Percentiles rank a stretch among this genome's conserved stretches.
Evolutionary conservation across 2,113 vertebrate species (phyloP).

Genomic region (Nematolebias whitei): DNA sequence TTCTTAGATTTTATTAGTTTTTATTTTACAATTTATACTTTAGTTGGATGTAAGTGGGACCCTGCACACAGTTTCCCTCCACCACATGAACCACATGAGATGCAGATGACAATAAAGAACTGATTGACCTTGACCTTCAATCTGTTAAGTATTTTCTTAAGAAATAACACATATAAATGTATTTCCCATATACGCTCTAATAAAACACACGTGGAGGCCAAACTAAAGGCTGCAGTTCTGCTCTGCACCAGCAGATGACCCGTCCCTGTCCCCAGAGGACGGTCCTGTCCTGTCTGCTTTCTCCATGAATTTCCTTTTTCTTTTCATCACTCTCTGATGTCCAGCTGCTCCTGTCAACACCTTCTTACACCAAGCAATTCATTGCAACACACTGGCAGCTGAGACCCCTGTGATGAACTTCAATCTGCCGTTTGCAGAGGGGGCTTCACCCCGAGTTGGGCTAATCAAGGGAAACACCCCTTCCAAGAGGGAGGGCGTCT

Average conservation of each 20-base stretch:
- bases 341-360: conserved; percentile 99
- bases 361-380: conserved; percentile 94
- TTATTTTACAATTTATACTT: no score
- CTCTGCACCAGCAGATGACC: conserved; percentile 72
- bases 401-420: conserved; percentile 91
- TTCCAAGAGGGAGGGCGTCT: conserved; percentile 76
- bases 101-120: no score
- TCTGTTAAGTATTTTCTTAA: conserved; percentile 18
- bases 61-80: no score
- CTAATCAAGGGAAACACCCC: conserved; percentile 84
- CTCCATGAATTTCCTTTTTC: conserved; percentile 89
- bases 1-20: no score
- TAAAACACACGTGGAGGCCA: conserved; percentile 48
- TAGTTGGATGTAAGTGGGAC: no score
- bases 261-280: conserved; percentile 76
- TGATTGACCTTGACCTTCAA: no score
- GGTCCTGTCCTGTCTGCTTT: conserved; percentile 85
- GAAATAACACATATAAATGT: conserved; percentile 15
- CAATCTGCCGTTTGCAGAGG: conserved; percentile 85
- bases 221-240: conserved; percentile 67
- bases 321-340: conserved; percentile 92
- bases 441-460: conserved; percentile 83
- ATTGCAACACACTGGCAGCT: conserved; percentile 92
- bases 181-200: no score
- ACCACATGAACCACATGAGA: no score